Evolutionary conservation across 2,113 vertebrate species (phyloP).

Genomic region (Protomyctophum bolini): DNA sequence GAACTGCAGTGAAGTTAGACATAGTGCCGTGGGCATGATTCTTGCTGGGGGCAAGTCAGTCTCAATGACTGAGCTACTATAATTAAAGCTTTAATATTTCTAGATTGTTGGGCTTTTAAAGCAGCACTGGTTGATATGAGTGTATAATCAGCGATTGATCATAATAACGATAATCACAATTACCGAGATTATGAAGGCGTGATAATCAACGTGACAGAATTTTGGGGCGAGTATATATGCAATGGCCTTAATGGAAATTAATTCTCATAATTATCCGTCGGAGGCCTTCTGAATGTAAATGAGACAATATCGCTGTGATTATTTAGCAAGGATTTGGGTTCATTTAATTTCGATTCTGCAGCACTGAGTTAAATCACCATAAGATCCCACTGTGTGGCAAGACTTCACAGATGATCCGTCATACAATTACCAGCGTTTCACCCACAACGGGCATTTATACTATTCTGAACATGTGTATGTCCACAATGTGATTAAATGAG

Average conservation of each 20-base stretch:
- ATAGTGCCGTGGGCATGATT: background rate
- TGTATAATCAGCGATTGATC: constrained; percentile 38
- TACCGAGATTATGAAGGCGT: constrained; percentile 16
- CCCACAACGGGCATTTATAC: background rate
- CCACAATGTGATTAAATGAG: constrained; percentile 31
- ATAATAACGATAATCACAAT: constrained; percentile 28
- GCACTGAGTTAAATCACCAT: constrained; percentile 36
- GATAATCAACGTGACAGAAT: constrained; percentile 33
- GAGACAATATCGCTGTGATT: constrained; percentile 37
- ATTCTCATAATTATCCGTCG: constrained; percentile 53
- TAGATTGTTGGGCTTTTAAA: background rate
- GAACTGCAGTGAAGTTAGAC: constrained; percentile 1
- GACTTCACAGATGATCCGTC: constrained; percentile 11
- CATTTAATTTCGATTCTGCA: constrained; percentile 45
- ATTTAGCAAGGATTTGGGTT: constrained; percentile 50
- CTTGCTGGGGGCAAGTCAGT: background rate
- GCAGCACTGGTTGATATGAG: background rate
- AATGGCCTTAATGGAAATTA: constrained; percentile 20
- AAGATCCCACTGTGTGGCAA: constrained; percentile 36
- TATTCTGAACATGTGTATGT: constrained; percentile 12
- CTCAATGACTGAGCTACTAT: constrained; percentile 2
- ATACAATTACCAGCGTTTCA: constrained; percentile 39
- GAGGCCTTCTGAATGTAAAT: constrained; percentile 47
- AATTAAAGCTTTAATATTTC: constrained; percentile 23
- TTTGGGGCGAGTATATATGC: background rate